Conservation (phyloP, 2,888 invertebrate genomes). For the Odontocerum albicorne region DNA sequence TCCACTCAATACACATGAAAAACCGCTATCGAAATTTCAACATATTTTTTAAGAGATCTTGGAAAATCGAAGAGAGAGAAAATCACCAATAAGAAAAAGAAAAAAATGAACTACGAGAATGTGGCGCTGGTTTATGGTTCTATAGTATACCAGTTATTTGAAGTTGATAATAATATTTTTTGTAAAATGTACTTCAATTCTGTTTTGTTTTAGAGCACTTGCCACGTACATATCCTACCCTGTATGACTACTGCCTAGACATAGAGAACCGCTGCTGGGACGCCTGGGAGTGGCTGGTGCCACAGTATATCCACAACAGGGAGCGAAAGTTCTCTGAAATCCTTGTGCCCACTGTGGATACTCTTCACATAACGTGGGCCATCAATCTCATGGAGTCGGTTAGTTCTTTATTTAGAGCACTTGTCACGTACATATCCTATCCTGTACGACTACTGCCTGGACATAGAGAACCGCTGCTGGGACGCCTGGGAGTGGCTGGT, state of each 20-base stretch:
- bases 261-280: constrained; percentile 69
- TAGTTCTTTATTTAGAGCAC: constrained; percentile 57
- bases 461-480: constrained; percentile 69
- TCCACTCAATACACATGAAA: no score
- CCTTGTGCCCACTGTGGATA: constrained; percentile 88
- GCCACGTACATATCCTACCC: constrained; percentile 68
- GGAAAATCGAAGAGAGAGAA: no score
- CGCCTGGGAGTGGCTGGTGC: constrained; percentile 83
- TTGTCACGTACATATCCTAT: constrained; percentile 71
- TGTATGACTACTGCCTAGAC: constrained; percentile 85
- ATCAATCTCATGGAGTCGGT: constrained; percentile 77
- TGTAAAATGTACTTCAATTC: no score
- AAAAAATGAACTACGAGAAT: no score
- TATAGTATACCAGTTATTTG: no score
- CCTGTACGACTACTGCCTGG: constrained; percentile 82
- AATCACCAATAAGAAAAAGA: no score
- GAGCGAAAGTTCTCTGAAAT: constrained; percentile 76
- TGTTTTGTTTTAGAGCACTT: constrained; percentile 60
- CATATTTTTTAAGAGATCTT: no score
- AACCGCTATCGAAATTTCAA: no score
- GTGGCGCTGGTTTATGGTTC: no score
- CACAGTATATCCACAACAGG: constrained; percentile 73
- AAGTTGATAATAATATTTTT: no score
- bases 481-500: constrained; percentile 84
- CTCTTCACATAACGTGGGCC: constrained; percentile 77